Conservation (phyloP, 2,888 invertebrate species). For the Drosophila glabriapex region DNA sequence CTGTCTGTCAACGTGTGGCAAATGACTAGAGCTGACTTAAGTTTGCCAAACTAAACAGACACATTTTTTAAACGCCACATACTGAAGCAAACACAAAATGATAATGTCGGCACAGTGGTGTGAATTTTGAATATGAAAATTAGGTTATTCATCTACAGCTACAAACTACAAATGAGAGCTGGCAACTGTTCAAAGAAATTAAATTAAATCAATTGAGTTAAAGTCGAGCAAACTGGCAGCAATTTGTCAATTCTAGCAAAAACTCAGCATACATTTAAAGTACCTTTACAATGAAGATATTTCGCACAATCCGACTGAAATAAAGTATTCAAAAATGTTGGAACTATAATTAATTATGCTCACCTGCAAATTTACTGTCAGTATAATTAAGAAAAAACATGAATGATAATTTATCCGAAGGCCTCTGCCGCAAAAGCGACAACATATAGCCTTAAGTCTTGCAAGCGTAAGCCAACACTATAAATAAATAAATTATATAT, state of each 20-base stretch:
- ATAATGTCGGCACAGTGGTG: conserved; percentile 32
- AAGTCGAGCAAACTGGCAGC: too few species aligned
- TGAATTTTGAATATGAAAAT: background rate
- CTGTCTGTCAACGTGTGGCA: conserved; percentile 58
- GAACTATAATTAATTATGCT: background rate
- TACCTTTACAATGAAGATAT: background rate
- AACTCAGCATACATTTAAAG: background rate
- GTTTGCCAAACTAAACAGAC: conserved; percentile 43
- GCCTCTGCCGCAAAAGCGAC: background rate
- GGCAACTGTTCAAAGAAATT: background rate
- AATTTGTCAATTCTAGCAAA: background rate
- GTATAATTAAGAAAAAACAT: background rate
- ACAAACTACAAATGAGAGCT: background rate
- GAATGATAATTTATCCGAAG: background rate
- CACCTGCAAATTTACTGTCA: background rate
- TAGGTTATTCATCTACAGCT: background rate
- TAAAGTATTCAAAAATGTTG: background rate
- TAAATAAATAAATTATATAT: conserved; percentile 1
- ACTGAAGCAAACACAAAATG: conserved; percentile 6
- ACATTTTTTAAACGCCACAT: conserved; percentile 33
- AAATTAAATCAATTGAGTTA: too few species aligned
- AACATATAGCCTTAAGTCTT: background rate
- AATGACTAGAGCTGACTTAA: conserved; percentile 45
- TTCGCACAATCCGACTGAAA: background rate
- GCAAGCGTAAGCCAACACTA: background rate